phyloP scores from a whole-genome alignment of 2,113 vertebrate genomes.

The Etheostoma cragini region DNA sequence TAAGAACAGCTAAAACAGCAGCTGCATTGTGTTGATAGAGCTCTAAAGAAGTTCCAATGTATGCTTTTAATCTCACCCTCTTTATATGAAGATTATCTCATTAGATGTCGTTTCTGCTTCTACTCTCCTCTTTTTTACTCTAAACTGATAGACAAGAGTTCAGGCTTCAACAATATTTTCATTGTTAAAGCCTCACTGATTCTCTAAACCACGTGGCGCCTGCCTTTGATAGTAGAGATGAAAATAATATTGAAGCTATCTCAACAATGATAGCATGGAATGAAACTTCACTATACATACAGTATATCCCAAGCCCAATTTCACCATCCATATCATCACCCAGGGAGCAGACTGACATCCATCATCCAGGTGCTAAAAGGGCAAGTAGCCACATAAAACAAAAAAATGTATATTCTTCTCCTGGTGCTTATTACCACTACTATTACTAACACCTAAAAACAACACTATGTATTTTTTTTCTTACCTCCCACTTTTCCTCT shows the following conservation, averaged over 20 bases:
- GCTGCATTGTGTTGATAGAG: conserved; percentile 5
- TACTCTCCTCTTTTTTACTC: not conserved
- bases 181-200: not conserved
- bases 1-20: conserved; percentile 2
- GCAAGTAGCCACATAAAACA: conserved; percentile 63
- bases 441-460: conserved; percentile 61
- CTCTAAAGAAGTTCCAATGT: not conserved
- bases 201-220: conserved; percentile 1
- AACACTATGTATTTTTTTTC: conserved; percentile 49
- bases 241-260: not conserved
- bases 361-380: conserved; percentile 64
- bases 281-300: not conserved
- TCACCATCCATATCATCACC: conserved; percentile 17
- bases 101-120: conserved; percentile 12
- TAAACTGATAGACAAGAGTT: conserved; percentile 3
- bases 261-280: not conserved
- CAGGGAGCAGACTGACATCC: conserved; percentile 46
- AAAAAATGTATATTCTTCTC: conserved; percentile 40
- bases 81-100: conserved; percentile 5
- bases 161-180: not conserved
- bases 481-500: conserved; percentile 53
- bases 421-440: conserved; percentile 45
- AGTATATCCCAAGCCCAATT: conserved; percentile 1
- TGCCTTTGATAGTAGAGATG: conserved; percentile 30
- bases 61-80: conserved; percentile 1